Conservation (phyloP, 2,113 vertebrate genomes). For the Phrynosoma blainvillii region DNA sequence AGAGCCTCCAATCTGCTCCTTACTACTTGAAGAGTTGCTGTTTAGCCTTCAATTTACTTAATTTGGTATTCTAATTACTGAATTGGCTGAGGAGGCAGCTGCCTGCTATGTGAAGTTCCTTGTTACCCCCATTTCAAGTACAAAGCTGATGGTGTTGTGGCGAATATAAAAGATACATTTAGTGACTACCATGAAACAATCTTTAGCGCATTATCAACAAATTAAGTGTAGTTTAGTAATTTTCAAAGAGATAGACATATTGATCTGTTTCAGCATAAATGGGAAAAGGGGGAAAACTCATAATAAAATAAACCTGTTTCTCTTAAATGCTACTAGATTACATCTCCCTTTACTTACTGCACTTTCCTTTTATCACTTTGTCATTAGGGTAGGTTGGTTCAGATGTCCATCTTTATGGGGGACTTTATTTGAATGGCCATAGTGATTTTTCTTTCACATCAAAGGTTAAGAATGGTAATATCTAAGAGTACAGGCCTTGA, state of each 20-base stretch:
- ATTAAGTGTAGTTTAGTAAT: not conserved
- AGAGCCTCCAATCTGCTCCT: slow-evolving; percentile 60
- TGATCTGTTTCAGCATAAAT: too few species aligned
- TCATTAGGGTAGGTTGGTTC: not conserved
- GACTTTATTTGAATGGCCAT: too few species aligned
- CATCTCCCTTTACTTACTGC: too few species aligned
- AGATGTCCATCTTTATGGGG: not conserved
- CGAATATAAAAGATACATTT: not conserved
- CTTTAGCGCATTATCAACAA: not conserved
- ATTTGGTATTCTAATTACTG: slow-evolving; percentile 35
- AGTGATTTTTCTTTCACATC: too few species aligned
- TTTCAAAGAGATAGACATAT: too few species aligned
- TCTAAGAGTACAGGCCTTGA: too few species aligned
- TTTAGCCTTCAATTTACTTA: slow-evolving; percentile 64
- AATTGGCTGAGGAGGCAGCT: slow-evolving; percentile 58
- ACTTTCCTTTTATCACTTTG: too few species aligned
- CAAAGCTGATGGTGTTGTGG: not conserved
- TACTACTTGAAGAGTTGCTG: slow-evolving; percentile 42
- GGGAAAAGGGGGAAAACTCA: too few species aligned
- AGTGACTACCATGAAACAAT: not conserved
- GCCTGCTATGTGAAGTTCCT: slow-evolving; percentile 39
- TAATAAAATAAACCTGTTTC: too few species aligned
- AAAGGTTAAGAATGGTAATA: too few species aligned
- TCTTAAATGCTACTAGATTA: too few species aligned
- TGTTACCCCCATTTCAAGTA: not conserved